These are phyloP conservation scores for Hypolimnas misippus DNA, from an alignment of 2,888 invertebrate genomes.

Conservation along the genomic window DNA sequence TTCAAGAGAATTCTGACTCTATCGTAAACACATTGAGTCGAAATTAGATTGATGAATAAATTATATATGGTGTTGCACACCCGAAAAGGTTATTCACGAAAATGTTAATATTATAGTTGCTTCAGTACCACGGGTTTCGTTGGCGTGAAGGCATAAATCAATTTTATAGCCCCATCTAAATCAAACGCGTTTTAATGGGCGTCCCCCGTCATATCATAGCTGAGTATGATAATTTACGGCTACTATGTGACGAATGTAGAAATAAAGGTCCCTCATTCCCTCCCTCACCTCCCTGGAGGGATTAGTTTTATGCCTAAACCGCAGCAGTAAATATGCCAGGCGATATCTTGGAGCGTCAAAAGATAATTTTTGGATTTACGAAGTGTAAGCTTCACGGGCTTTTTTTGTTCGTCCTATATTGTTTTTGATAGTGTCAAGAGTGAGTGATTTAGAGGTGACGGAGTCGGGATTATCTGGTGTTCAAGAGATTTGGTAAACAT, in stretches of 20 bases:
- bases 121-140: constrained; percentile 83
- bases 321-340: constrained; percentile 81
- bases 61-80: constrained; percentile 67
- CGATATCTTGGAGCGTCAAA: constrained; percentile 74
- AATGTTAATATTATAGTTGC: constrained; percentile 85
- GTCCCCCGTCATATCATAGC: constrained; percentile 85
- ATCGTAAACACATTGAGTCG: constrained; percentile 38
- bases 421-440: constrained; percentile 51
- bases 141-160: constrained; percentile 85
- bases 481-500: constrained; percentile 34
- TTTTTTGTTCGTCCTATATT: constrained; percentile 51
- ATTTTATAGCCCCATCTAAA: constrained; percentile 85
- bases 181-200: constrained; percentile 85
- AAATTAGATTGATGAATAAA: constrained; percentile 39
- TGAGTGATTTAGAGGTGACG: constrained; percentile 49
- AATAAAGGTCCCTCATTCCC: constrained; percentile 77
- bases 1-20: constrained; percentile 46
- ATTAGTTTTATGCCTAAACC: constrained; percentile 76
- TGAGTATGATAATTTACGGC: constrained; percentile 84
- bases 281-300: constrained; percentile 56
- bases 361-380: constrained; percentile 82
- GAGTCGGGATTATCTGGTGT: constrained; percentile 30
- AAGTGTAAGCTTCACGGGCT: constrained; percentile 52
- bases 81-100: constrained; percentile 81
- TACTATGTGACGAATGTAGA: constrained; percentile 85